Percentiles rank a stretch among this genome's conserved stretches.
These are phyloP conservation scores for Columba janthina DNA, from an alignment of 2,113 vertebrate species.

Conservation along the genomic window DNA sequence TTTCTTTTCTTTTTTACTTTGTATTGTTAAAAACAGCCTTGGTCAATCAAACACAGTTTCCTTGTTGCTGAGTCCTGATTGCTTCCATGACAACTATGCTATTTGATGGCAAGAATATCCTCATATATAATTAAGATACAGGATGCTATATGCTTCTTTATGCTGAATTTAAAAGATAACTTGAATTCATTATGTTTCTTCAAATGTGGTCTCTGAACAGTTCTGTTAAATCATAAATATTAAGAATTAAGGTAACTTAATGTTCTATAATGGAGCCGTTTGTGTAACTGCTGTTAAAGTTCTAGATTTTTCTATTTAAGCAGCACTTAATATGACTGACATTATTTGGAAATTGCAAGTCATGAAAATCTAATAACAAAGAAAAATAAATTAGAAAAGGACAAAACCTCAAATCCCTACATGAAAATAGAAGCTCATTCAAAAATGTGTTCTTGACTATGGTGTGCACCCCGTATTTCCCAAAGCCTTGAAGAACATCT, in stretches of 20 bases:
- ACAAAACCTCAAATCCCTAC: neutral
- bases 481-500: neutral
- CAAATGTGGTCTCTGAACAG: neutral
- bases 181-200: slow-evolving; percentile 37
- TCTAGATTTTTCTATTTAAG: neutral
- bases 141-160: slow-evolving; percentile 52
- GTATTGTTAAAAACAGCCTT: slow-evolving; percentile 43
- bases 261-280: neutral
- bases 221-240: slow-evolving; percentile 6
- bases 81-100: slow-evolving; percentile 78
- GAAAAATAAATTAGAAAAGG: neutral
- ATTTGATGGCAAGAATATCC: slow-evolving; percentile 56
- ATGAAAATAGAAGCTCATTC: neutral
- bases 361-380: neutral
- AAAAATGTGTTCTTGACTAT: accelerated
- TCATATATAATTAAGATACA: slow-evolving; percentile 71
- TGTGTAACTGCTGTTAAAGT: neutral
- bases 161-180: slow-evolving; percentile 50
- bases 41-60: slow-evolving; percentile 62
- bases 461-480: neutral
- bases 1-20: slow-evolving; percentile 23
- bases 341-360: neutral
- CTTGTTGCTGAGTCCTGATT: slow-evolving; percentile 60
- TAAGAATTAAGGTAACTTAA: neutral
- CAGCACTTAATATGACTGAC: neutral